Conservation (phyloP, 2,797 vertebrate species). For the Enteromius treurensis region DNA sequence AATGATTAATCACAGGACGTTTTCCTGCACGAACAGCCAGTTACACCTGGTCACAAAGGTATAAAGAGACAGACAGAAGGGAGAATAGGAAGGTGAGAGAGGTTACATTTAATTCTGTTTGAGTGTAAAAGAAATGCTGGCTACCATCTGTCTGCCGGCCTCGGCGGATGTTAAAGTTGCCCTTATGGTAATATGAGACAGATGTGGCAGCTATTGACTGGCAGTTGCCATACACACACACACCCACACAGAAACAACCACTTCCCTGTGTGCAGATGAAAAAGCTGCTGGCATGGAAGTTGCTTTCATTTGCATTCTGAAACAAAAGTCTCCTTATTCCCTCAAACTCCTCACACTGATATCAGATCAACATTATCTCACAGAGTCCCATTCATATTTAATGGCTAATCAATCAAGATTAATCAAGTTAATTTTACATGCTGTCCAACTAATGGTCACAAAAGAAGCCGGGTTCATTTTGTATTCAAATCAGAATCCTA, state of each 20-base stretch:
- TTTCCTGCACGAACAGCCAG: neutral
- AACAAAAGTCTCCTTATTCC: conserved; percentile 41
- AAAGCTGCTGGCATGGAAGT: conserved; percentile 20
- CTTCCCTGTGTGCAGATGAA: conserved; percentile 22
- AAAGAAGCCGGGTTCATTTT: neutral
- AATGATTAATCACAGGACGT: conserved; percentile 32
- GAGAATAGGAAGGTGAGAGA: conserved; percentile 16
- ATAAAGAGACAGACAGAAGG: conserved; percentile 9
- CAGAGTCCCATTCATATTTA: neutral
- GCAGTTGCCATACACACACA: conserved; percentile 42
- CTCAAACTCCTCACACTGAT: conserved; percentile 6
- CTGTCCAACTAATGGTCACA: conserved; percentile 35
- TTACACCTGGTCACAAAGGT: conserved; percentile 17
- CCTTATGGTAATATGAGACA: conserved; percentile 52
- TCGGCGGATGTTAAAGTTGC: conserved; percentile 41
- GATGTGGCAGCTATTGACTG: conserved; percentile 50
- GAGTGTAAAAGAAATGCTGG: conserved; percentile 25
- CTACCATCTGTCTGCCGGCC: conserved; percentile 37
- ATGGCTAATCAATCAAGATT: conserved; percentile 21
- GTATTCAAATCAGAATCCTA: conserved; percentile 16
- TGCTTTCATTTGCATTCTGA: conserved; percentile 36
- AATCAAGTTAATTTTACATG: conserved; percentile 33
- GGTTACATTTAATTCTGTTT: conserved; percentile 36
- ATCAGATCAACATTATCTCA: conserved; percentile 6
- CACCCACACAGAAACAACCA: conserved; percentile 21